Evolutionary conservation across 2,113 vertebrate species (phyloP).

Genomic region (Malurus cyaneus): DNA sequence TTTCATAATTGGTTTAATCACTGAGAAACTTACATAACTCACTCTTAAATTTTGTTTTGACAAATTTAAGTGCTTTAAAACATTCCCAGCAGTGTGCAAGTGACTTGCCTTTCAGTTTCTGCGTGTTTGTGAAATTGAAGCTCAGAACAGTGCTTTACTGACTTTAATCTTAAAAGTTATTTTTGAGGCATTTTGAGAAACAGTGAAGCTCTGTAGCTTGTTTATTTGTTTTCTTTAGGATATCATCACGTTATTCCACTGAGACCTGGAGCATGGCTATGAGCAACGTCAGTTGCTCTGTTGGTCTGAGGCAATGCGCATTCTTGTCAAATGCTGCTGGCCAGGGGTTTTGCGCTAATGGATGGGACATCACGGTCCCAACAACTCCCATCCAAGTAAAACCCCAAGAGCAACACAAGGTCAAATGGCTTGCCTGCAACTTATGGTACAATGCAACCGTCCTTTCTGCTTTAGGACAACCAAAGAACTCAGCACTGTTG

Average conservation of each 20-base stretch:
- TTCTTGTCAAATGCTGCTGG: slow-evolving; percentile 53
- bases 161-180: background rate
- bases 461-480: slow-evolving; percentile 76
- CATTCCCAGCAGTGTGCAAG: background rate
- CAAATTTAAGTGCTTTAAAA: background rate
- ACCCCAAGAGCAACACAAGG: slow-evolving; percentile 65
- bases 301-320: slow-evolving; percentile 74
- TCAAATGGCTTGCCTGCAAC: slow-evolving; percentile 76
- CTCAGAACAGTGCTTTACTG: background rate
- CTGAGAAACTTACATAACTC: background rate
- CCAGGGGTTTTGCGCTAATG: background rate
- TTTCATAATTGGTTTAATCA: background rate
- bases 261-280: slow-evolving; percentile 75
- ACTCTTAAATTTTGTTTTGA: background rate
- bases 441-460: slow-evolving; percentile 74
- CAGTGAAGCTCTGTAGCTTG: background rate
- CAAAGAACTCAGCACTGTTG: slow-evolving; percentile 72
- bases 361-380: slow-evolving; percentile 53
- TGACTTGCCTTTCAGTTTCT: background rate
- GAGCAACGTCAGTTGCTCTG: slow-evolving; percentile 66
- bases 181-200: background rate
- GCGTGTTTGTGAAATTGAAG: background rate
- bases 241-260: background rate
- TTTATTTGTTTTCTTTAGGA: slow-evolving; percentile 31
- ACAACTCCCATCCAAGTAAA: slow-evolving; percentile 65